Evolutionary conservation across 2,888 invertebrate species (phyloP), one percentile per base, ranked within the genome.

Genomic region (Dione vanillae): DNA sequence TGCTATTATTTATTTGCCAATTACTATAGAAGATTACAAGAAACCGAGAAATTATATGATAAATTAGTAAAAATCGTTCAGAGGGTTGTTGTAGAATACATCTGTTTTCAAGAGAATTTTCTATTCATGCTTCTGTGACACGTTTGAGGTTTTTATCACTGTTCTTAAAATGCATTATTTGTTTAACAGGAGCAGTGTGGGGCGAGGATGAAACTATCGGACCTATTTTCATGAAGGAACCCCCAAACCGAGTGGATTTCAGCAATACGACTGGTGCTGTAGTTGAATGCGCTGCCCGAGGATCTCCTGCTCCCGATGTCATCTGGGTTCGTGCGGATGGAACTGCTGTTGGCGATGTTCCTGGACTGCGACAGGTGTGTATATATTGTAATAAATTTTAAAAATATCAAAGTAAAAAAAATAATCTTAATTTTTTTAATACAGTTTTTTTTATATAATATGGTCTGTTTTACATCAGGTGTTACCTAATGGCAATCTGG

Each of bases 251-350:
- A 80, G 96, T 98, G 78, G 98, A 98, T 91, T 98, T 98, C 91
- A 98, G 98, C 78, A 98, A 98, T 89, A 98, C 98, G 78, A 97
- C 97, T 71, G 98, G 98, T 81, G 97, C 98, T 73, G 96, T 97
- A 80, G 97, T 98, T 73, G 98, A 98, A 88, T 99, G 98, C 87
- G 96, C 97, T 78, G 97, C 98, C 14, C 95, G 97, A 82, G 98
- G 98, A 77, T 97, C 96, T 80, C 98, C 98, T 27, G 95, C 96
- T 77, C 98, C 98, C 68, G 97, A 97, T 87, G 97, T 98, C 78
- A 97, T 98, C 83, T 99, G 98, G 98, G 96, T 98, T 66, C 96
- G 97, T 80, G 96, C 96, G 78, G 98, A 98, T 89, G 98, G 98
- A 71, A 96, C 96, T 71, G 97, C 97, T 73, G 97, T 98, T 72